A percentile compares a stretch with the other conserved stretches of the same genome.
phyloP scores from a whole-genome alignment of 2,113 vertebrate genomes.

The Spea bombifrons region DNA sequence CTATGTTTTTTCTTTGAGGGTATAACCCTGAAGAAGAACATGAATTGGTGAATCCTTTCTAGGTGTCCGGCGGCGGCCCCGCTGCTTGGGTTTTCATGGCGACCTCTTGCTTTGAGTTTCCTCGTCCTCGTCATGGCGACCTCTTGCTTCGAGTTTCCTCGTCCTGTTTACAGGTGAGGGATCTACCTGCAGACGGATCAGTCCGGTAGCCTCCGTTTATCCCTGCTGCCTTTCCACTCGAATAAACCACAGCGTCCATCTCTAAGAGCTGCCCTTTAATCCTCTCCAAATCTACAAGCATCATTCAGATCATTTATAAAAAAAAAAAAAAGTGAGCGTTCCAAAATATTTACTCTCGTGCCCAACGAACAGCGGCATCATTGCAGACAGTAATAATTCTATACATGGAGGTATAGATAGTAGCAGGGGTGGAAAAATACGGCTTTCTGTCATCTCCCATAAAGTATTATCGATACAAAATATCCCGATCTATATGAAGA shows the following conservation, averaged over 20 bases:
- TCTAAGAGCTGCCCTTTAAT: conserved; percentile 28
- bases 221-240: neutral
- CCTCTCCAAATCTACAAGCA: neutral
- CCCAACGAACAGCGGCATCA: conserved; percentile 49
- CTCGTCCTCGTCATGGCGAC: too few relatives aligned
- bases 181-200: too few relatives aligned
- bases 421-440: conserved; percentile 34
- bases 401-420: conserved; percentile 26
- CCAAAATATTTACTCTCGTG: conserved; percentile 36
- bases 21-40: too few relatives aligned
- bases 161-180: too few relatives aligned
- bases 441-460: conserved; percentile 32
- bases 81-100: too few relatives aligned
- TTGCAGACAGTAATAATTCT: conserved; percentile 55
- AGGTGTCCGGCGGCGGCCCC: too few relatives aligned
- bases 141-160: too few relatives aligned
- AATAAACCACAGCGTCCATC: conserved; percentile 35
- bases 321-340: neutral
- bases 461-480: conserved; percentile 57
- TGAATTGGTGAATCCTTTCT: too few relatives aligned
- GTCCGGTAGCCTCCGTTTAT: too few relatives aligned
- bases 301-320: conserved; percentile 30
- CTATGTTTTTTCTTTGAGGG: too few relatives aligned
- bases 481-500: conserved; percentile 71
- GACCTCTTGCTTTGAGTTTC: too few relatives aligned